phyloP scores from a whole-genome alignment of 1,140 invertebrate genomes.

The Listronotus oregonensis region DNA sequence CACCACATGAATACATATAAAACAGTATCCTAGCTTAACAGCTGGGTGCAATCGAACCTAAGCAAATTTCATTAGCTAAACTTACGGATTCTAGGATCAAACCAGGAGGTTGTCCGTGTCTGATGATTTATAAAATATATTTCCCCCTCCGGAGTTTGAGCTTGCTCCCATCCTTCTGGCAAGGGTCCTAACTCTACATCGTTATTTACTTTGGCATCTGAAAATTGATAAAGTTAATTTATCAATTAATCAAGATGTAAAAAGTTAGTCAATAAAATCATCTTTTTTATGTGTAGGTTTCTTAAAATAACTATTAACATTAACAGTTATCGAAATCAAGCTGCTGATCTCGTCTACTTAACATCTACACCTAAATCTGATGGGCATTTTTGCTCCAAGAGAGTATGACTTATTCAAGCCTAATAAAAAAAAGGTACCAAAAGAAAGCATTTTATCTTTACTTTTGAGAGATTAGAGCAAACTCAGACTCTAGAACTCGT shows the following conservation, averaged over 20 bases:
- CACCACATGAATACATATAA: no score
- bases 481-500: no score
- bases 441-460: no score
- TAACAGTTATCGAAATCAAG: no score
- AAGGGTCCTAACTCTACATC: constrained; percentile 73
- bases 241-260: constrained; percentile 13
- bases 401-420: no score
- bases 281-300: neutral
- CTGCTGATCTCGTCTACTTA: no score
- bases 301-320: no score
- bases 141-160: constrained; percentile 89
- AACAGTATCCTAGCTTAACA: no score
- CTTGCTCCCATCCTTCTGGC: constrained; percentile 96
- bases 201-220: constrained; percentile 52
- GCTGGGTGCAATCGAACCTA: neutral
- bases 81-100: constrained; percentile 85
- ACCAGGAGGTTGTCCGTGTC: constrained; percentile 94
- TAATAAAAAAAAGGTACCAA: no score
- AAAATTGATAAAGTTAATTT: constrained; percentile 26
- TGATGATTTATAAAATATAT: constrained; percentile 98
- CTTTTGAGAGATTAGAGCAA: no score
- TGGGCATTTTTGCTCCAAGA: no score
- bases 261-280: neutral
- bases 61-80: constrained; percentile 22
- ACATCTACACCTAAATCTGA: no score